Evolutionary conservation across 2,888 invertebrate genomes (phyloP).

Genomic region (Ypsolopha scabrella): DNA sequence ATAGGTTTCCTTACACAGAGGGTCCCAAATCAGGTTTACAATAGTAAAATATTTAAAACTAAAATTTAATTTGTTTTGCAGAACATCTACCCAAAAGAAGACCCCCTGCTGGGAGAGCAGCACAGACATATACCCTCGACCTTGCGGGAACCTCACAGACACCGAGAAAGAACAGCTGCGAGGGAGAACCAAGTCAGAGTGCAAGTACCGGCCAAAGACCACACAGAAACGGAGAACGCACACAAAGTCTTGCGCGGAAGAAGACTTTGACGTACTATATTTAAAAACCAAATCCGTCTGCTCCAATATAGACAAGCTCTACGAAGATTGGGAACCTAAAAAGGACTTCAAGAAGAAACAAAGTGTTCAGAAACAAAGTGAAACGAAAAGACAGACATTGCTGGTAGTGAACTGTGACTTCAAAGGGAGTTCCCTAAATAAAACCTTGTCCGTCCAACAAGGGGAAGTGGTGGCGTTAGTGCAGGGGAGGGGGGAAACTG

Average conservation of each 20-base stretch:
- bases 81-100: conserved; percentile 66
- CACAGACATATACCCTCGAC: conserved; percentile 84
- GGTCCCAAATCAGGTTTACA: too few species aligned
- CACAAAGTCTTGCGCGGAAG: conserved; percentile 73
- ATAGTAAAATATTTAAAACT: not conserved
- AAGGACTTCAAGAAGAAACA: conserved; percentile 16
- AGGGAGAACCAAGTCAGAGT: conserved; percentile 77
- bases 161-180: conserved; percentile 77
- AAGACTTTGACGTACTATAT: conserved; percentile 79
- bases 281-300: conserved; percentile 64
- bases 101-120: conserved; percentile 86
- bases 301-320: conserved; percentile 34
- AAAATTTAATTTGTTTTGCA: conserved; percentile 25
- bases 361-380: conserved; percentile 13
- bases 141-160: conserved; percentile 85
- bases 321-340: conserved; percentile 6
- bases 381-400: conserved; percentile 73
- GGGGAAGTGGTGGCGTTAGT: conserved; percentile 83
- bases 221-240: conserved; percentile 28
- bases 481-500: conserved; percentile 47
- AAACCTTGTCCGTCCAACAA: conserved; percentile 73
- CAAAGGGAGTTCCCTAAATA: conserved; percentile 64
- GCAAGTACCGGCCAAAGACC: conserved; percentile 65
- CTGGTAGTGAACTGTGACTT: conserved; percentile 79
- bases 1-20: too few species aligned